Evolutionary conservation across 2,113 vertebrate genomes (phyloP), one percentile per base, ranked within the genome.

Genomic region (Hippoglossus stenolepis): DNA sequence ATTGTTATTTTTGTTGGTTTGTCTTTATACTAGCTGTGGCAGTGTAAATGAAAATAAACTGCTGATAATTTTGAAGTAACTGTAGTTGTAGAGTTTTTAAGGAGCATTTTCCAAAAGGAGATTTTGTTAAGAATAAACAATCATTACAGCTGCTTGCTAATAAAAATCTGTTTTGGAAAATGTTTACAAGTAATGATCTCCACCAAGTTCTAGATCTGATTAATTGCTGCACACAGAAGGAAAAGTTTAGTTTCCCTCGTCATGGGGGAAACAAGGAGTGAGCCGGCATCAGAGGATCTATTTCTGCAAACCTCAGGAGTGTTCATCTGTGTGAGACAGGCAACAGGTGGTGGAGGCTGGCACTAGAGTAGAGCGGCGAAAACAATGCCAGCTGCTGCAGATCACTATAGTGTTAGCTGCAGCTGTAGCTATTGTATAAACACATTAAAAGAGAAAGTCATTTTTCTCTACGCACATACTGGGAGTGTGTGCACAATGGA

Each of bases 321-420:
- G 73, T 86, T 80, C 73, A 38, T 83, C 60, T 82, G 70, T 63
- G 74, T 60, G 71, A 75, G 85, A 75, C 69, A 28, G 53, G 69
- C 75, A 84, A 67, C 83, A 90, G 88, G 87, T 90, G 90, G 71
- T 75, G 64, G 28, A 85, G 66, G 64, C 47, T 63, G 58, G 35
- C 61, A 28, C 28, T n/a, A 23, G 57, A 76, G 70, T 57, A 28
- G 70, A 74, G 3, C 64, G 24, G 65, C 65, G 71, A 71, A 89
- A 85, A 86, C 88, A 83, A 86, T 77, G 70, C 51, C 88, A 86
- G 88, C 88, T 87, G 85, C 70, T 68, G 9, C 59, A 65, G 60
- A 77, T 82, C 80, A 54, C 60, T 38, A 9, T 26, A 5, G 65
- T n/a, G 24, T 80, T 28, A 18, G 67, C 66, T 77, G 47, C 66